Percentiles rank a stretch among this genome's conserved stretches.
Conservation (phyloP, 2,113 vertebrate genomes). For the Petaurus breviceps region DNA sequence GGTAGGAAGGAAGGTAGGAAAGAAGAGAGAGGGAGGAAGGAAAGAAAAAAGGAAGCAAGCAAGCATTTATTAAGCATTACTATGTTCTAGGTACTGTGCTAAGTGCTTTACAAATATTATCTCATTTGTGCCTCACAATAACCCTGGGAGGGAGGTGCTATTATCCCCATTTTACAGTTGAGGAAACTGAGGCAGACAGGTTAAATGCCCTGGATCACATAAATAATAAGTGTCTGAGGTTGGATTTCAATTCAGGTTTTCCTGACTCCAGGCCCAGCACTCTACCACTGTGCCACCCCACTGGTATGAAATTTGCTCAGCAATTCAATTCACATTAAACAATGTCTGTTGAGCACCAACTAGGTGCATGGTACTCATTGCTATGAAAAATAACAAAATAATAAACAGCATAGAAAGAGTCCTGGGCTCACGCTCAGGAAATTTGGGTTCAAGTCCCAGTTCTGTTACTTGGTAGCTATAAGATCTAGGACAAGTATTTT, state of each 20-base stretch:
- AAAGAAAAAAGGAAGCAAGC: no score
- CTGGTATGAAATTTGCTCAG: not conserved
- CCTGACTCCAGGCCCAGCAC: not conserved
- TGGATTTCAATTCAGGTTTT: not conserved
- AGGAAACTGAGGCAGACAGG: not conserved
- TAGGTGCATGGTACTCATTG: not conserved
- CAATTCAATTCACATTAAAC: not conserved
- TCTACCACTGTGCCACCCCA: not conserved
- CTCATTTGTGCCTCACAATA: not conserved
- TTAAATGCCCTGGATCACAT: not conserved
- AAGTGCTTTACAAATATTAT: not conserved
- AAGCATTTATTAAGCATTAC: not conserved
- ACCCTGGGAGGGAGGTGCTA: not conserved
- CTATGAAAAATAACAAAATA: not conserved
- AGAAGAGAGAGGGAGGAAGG: accelerated
- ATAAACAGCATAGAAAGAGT: not conserved
- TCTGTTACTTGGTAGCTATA: not conserved
- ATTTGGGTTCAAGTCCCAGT: not conserved
- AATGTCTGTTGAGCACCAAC: not conserved
- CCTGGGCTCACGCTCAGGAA: not conserved
- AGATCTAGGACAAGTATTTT: not conserved
- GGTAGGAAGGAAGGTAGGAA: not conserved
- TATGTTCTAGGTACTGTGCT: not conserved
- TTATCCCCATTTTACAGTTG: not conserved
- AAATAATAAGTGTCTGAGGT: not conserved